phyloP scores from a whole-genome alignment of 2,888 invertebrate species.

The Orchesellides sinensis region DNA sequence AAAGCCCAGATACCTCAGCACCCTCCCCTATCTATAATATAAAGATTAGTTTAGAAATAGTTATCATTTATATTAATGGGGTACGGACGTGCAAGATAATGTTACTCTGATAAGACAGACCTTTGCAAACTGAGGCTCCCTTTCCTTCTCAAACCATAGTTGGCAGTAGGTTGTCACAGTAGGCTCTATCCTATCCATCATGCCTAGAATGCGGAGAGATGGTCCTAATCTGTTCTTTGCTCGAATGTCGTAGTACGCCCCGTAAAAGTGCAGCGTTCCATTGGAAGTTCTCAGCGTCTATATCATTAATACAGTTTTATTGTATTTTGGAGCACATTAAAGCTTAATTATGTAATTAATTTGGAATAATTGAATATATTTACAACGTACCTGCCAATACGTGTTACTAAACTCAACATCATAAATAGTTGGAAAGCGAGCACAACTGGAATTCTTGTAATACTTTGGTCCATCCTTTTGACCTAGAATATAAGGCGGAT shows the following conservation, averaged over 20 bases:
- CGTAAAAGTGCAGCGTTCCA: slow-evolving; percentile 93
- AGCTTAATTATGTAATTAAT: neutral
- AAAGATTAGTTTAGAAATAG: too few relatives aligned
- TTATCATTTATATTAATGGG: neutral
- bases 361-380: neutral
- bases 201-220: slow-evolving; percentile 89
- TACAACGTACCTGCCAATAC: slow-evolving; percentile 85
- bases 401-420: slow-evolving; percentile 95
- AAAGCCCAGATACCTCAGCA: slow-evolving; percentile 86
- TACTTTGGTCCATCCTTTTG: slow-evolving; percentile 85
- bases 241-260: slow-evolving; percentile 92
- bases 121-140: slow-evolving; percentile 83
- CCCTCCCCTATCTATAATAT: slow-evolving; percentile 84
- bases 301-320: neutral
- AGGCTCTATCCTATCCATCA: slow-evolving; percentile 94
- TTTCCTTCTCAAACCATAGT: slow-evolving; percentile 91
- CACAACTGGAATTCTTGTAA: slow-evolving; percentile 85
- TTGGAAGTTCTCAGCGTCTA: slow-evolving; percentile 85
- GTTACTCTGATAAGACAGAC: slow-evolving; percentile 35
- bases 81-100: neutral
- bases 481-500: slow-evolving; percentile 82
- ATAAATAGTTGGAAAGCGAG: slow-evolving; percentile 91
- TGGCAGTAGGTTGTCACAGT: slow-evolving; percentile 89
- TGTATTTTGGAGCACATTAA: neutral
- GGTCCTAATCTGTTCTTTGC: slow-evolving; percentile 87